Percentiles rank a stretch among this genome's conserved stretches.
Evolutionary conservation across 2,888 invertebrate species (phyloP).

Genomic region (Amiota mariae): DNA sequence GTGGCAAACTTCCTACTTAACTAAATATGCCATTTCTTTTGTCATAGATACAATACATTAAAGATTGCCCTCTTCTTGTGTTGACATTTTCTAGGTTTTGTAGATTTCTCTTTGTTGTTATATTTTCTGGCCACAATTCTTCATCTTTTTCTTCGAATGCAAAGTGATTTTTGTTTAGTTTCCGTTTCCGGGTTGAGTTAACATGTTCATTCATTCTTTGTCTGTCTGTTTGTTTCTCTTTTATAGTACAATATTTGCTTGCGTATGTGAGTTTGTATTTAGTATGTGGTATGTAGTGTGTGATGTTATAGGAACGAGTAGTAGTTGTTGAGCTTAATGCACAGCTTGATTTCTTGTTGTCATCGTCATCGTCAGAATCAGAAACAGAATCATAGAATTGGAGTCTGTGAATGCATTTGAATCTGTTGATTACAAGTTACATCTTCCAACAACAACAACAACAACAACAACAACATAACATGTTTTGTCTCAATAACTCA

Average conservation of each 20-base stretch:
- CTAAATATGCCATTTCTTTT: not conserved
- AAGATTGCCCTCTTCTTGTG: conserved; percentile 46
- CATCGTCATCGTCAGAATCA: not conserved
- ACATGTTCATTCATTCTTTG: not conserved
- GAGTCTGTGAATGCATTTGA: not conserved
- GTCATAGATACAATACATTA: not conserved
- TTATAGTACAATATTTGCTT: not conserved
- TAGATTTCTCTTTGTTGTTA: not conserved
- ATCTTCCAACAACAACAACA: not conserved
- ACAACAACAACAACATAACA: conserved; percentile 6
- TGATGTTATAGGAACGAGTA: not conserved
- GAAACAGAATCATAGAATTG: not conserved
- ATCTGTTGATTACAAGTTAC: not conserved
- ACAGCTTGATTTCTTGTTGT: conserved; percentile 25
- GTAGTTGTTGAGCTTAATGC: not conserved
- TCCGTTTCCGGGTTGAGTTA: conserved; percentile 30
- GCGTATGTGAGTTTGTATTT: conserved; percentile 9
- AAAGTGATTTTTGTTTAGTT: conserved; percentile 26
- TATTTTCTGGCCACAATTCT: conserved; percentile 2
- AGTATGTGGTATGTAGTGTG: not conserved
- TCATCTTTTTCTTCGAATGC: not conserved
- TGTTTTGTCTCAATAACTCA: not conserved
- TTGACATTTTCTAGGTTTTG: conserved; percentile 37
- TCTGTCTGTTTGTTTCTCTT: no score
- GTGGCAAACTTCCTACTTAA: not conserved